Conservation (phyloP, 2,113 vertebrate genomes). For the Phalacrocorax aristotelis region DNA sequence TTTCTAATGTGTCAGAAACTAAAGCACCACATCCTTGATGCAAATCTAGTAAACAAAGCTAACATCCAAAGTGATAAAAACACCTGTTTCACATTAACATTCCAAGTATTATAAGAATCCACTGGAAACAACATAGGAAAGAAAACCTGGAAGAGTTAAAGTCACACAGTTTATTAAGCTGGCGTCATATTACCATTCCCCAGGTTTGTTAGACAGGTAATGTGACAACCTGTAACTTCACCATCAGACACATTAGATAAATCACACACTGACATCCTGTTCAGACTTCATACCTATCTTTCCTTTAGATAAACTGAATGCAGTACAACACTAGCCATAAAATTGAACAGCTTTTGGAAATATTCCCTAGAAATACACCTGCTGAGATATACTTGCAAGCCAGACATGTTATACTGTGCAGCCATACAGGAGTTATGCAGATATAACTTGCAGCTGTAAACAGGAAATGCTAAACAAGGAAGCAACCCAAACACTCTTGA, state of each 20-base stretch:
- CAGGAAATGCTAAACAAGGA: neutral
- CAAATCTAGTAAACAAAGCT: neutral
- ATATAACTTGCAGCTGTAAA: neutral
- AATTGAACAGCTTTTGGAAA: neutral
- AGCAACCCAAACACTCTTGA: neutral
- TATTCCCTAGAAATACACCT: neutral
- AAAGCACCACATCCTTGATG: neutral
- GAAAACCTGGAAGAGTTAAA: neutral
- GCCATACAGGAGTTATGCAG: rapidly evolving
- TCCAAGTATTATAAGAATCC: neutral
- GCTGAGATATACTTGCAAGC: neutral
- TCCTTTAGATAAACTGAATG: neutral
- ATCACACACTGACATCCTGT: neutral
- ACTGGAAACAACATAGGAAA: neutral
- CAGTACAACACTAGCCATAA: neutral
- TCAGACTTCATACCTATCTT: neutral
- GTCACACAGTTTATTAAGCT: neutral
- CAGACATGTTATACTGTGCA: rapidly evolving
- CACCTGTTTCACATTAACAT: neutral
- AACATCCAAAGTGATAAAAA: rapidly evolving
- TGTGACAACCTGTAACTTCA: neutral
- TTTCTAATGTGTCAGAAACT: neutral
- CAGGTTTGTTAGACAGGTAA: neutral
- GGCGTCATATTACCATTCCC: neutral
- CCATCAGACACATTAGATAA: neutral